Conservation (phyloP, 1,140 invertebrate species). For the Streblospio benedicti region DNA sequence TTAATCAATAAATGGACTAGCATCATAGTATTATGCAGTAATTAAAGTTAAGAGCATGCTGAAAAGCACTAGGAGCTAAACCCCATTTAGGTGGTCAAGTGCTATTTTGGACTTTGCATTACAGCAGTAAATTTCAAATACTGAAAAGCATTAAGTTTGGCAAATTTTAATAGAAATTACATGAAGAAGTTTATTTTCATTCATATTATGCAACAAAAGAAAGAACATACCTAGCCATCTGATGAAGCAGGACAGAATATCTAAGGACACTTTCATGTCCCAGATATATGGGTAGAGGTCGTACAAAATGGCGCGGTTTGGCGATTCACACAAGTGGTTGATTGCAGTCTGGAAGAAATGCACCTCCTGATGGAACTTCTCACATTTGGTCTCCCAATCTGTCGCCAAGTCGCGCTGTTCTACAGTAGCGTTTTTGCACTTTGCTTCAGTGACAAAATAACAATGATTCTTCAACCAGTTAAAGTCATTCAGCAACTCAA, state of each 20-base stretch:
- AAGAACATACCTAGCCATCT: constrained; percentile 71
- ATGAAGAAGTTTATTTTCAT: not conserved
- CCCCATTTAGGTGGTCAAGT: no score
- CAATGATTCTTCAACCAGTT: constrained; percentile 67
- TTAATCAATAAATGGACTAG: no score
- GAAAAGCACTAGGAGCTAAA: no score
- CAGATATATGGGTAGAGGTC: constrained; percentile 89
- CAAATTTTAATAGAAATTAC: not conserved
- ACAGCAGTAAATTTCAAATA: not conserved
- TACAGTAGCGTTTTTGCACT: not conserved
- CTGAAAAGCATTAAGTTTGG: not conserved
- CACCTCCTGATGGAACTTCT: constrained; percentile 69
- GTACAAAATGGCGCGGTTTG: constrained; percentile 78
- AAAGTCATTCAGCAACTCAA: constrained; percentile 82
- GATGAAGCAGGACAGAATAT: constrained; percentile 80
- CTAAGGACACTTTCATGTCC: constrained; percentile 84
- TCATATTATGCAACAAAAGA: not conserved
- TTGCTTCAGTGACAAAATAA: not conserved
- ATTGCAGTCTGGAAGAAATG: constrained; percentile 61
- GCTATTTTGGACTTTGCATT: no score
- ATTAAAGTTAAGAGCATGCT: no score
- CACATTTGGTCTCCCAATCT: constrained; percentile 76
- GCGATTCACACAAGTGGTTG: constrained; percentile 64
- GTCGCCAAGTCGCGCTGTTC: constrained; percentile 51
- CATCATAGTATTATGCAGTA: no score